These are phyloP conservation scores for Zaprionus davidi DNA, from an alignment of 1,140 invertebrate genomes.

Conservation along the genomic window DNA sequence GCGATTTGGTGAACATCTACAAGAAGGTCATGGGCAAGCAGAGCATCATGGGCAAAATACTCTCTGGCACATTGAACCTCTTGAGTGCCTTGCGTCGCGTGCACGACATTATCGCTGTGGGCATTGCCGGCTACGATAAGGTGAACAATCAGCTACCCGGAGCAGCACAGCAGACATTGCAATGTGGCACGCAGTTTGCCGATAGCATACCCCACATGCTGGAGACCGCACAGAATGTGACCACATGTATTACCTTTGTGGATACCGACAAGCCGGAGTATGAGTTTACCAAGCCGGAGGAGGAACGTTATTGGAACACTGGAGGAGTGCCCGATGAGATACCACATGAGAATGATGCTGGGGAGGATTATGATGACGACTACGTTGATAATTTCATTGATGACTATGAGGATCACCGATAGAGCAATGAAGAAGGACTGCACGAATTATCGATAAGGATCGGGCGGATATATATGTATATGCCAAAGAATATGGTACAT, in stretches of 20 bases:
- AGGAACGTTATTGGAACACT: conserved; percentile 70
- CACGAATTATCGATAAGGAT: background rate
- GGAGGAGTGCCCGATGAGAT: conserved; percentile 55
- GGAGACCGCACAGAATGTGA: conserved; percentile 68
- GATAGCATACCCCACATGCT: conserved; percentile 65
- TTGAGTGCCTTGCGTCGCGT: conserved; percentile 59
- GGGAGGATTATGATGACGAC: conserved; percentile 42
- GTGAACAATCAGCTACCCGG: conserved; percentile 59
- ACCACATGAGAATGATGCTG: conserved; percentile 55
- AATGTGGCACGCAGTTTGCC: conserved; percentile 57
- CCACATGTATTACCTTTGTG: conserved; percentile 61
- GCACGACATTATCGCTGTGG: conserved; percentile 68
- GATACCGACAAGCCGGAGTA: conserved; percentile 53
- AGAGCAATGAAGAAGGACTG: background rate
- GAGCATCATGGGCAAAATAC: conserved; percentile 67
- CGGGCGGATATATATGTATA: background rate
- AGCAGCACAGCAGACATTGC: conserved; percentile 30
- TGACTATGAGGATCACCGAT: conserved; percentile 67
- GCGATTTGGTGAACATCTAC: conserved; percentile 64
- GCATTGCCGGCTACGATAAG: conserved; percentile 61
- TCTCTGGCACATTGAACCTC: conserved; percentile 62
- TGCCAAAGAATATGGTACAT: conserved; percentile 8
- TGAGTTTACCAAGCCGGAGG: conserved; percentile 70
- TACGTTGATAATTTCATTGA: conserved; percentile 14
- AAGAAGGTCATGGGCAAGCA: conserved; percentile 71